These are phyloP conservation scores for Acromyrmex heyeri DNA, from an alignment of 1,140 invertebrate species.

Conservation along the genomic window DNA sequence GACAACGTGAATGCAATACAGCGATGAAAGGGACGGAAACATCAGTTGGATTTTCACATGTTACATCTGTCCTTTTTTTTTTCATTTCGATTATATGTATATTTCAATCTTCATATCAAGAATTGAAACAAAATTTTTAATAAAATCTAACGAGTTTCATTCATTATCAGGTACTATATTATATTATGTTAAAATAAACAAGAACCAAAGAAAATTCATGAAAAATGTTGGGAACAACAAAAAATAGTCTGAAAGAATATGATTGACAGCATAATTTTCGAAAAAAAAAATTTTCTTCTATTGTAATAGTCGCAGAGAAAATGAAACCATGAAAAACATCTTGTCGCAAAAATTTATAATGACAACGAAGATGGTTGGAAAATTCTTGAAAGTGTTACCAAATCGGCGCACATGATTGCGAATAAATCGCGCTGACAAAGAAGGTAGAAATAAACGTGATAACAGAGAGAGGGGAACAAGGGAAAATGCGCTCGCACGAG, in stretches of 20 bases:
- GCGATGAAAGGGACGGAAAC: constrained; percentile 1
- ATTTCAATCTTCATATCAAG: too few species aligned
- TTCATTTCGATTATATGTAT: neutral
- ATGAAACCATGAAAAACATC: constrained; percentile 28
- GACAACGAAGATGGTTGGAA: constrained; percentile 56
- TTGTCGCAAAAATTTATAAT: constrained; percentile 67
- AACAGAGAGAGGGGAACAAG: neutral
- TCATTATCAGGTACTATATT: neutral
- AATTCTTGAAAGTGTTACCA: constrained; percentile 68
- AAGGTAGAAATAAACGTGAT: constrained; percentile 65
- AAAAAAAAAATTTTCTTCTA: neutral
- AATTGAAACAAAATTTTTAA: constrained; percentile 25
- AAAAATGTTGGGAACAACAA: neutral
- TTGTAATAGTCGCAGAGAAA: neutral
- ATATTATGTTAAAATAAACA: neutral
- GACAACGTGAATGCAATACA: constrained; percentile 8
- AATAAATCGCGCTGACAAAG: constrained; percentile 57
- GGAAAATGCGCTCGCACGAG: neutral
- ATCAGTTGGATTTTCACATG: neutral
- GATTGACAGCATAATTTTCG: neutral
- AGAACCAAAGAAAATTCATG: neutral
- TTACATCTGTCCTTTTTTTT: neutral
- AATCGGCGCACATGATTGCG: constrained; percentile 70
- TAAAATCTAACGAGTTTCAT: neutral
- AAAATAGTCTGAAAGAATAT: neutral